These are phyloP conservation scores for Silurus meridionalis DNA, from an alignment of 2,113 vertebrate genomes.

Conservation along the genomic window DNA sequence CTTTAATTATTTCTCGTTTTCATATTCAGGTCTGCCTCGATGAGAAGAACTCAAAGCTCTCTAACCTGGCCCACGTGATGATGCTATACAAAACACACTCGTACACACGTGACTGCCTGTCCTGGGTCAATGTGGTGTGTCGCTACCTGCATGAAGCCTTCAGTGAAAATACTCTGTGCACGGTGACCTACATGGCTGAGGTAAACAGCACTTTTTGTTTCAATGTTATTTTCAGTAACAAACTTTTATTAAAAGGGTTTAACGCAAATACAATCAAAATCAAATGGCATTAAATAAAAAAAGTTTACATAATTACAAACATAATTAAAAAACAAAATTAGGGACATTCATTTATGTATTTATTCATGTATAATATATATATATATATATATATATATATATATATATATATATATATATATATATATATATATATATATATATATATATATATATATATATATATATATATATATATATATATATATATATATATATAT, in stretches of 20 bases:
- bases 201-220: constrained; percentile 60
- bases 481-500: too few relatives aligned
- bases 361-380: too few relatives aligned
- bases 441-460: too few relatives aligned
- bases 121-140: constrained; percentile 96
- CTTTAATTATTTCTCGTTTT: not conserved
- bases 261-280: not conserved
- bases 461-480: too few relatives aligned
- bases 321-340: too few relatives aligned
- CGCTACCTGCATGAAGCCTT: constrained; percentile 97
- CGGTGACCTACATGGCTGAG: constrained; percentile 97
- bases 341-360: too few relatives aligned
- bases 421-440: too few relatives aligned
- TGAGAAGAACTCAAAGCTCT: constrained; percentile 94
- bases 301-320: too few relatives aligned
- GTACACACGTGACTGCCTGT: constrained; percentile 91
- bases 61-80: constrained; percentile 97
- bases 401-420: too few relatives aligned
- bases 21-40: constrained; percentile 85
- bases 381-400: too few relatives aligned
- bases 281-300: not conserved
- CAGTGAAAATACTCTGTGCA: constrained; percentile 87
- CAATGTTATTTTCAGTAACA: not conserved
- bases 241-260: not conserved
- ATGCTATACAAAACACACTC: constrained; percentile 95